These are phyloP conservation scores for Papilio dardanus DNA, from an alignment of 1,140 invertebrate genomes.

Conservation along the genomic window DNA sequence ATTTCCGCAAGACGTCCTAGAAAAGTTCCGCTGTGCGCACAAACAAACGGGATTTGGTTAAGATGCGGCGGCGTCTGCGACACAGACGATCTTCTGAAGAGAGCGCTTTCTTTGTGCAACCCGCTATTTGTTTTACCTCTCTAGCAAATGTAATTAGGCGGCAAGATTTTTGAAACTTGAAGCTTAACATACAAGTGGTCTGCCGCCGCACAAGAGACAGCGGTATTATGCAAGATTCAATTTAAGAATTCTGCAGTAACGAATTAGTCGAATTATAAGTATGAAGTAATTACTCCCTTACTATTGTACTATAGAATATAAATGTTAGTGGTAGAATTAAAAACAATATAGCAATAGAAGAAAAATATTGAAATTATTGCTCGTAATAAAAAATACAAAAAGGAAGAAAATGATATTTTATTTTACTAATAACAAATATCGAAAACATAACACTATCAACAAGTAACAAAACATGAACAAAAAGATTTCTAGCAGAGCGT, in stretches of 20 bases:
- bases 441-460: background rate
- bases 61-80: background rate
- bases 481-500: slow-evolving; percentile 29
- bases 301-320: too few species aligned
- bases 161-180: slow-evolving; percentile 25
- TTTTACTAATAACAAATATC: background rate
- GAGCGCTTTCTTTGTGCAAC: background rate
- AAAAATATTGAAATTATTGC: too few species aligned
- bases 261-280: too few species aligned
- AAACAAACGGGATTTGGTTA: slow-evolving; percentile 8
- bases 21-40: background rate
- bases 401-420: background rate
- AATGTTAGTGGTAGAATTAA: too few species aligned
- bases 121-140: background rate
- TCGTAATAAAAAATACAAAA: too few species aligned
- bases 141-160: slow-evolving; percentile 16
- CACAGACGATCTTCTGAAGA: background rate
- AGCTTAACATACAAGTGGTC: slow-evolving; percentile 1
- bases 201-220: background rate
- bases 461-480: background rate
- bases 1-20: slow-evolving; percentile 9
- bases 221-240: background rate
- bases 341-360: too few species aligned
- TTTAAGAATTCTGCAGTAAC: too few species aligned
- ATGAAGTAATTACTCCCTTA: too few species aligned